Conservation (phyloP, 2,113 vertebrate species). For the Telmatochromis brachygnathus region DNA sequence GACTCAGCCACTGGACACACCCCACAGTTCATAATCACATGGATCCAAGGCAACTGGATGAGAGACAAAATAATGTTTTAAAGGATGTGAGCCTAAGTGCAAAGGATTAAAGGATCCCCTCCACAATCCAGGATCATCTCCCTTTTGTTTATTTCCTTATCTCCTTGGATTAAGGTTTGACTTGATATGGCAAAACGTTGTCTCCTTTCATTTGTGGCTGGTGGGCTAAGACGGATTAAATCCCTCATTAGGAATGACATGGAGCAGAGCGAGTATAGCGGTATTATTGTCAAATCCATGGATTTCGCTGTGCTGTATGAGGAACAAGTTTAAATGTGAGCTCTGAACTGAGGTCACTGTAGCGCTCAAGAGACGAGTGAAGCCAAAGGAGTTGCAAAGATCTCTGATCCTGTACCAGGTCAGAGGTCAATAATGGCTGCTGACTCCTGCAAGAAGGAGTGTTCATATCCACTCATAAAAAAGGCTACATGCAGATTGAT, state of each 20-base stretch:
- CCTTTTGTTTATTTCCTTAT: background rate
- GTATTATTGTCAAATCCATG: background rate
- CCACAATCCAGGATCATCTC: background rate
- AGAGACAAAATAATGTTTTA: background rate
- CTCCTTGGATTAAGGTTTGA: background rate
- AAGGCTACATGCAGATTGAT: background rate
- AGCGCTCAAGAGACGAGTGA: background rate
- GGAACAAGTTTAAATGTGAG: background rate
- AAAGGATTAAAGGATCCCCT: background rate
- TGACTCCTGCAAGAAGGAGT: background rate
- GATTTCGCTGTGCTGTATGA: background rate
- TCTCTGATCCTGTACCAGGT: background rate
- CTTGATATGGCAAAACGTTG: background rate
- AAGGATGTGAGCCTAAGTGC: background rate
- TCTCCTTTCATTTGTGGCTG: background rate
- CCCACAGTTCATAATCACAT: background rate
- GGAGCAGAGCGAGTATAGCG: background rate
- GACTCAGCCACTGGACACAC: background rate
- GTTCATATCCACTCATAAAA: background rate
- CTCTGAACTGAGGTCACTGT: background rate
- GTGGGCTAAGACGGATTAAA: background rate
- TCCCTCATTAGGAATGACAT: background rate
- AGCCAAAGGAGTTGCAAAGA: background rate
- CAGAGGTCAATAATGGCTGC: background rate
- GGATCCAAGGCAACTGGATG: background rate